These are phyloP conservation scores for Lymantria dispar DNA, from an alignment of 2,888 invertebrate species.

Conservation along the genomic window DNA sequence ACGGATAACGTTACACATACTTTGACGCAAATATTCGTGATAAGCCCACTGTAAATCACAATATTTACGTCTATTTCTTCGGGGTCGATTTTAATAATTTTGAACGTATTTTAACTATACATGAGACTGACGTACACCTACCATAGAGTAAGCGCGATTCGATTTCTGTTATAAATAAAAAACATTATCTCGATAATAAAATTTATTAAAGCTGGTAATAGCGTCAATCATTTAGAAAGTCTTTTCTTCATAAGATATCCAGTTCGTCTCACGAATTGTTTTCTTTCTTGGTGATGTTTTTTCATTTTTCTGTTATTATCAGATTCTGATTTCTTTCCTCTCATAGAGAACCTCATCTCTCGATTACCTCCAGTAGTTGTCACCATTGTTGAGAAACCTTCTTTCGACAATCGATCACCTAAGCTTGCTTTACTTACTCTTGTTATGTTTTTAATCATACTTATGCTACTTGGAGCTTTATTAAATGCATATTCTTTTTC, in stretches of 20 bases:
- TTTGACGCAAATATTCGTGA: too few relatives aligned
- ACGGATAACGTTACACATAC: too few relatives aligned
- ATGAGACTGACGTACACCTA: too few relatives aligned
- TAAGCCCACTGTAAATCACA: too few relatives aligned
- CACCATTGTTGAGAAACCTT: slow-evolving; percentile 75
- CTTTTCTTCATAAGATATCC: slow-evolving; percentile 67
- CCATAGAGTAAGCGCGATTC: too few relatives aligned
- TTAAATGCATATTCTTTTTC: slow-evolving; percentile 51
- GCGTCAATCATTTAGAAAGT: slow-evolving; percentile 40
- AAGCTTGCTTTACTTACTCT: slow-evolving; percentile 85
- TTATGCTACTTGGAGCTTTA: slow-evolving; percentile 77
- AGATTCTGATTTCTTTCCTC: slow-evolving; percentile 78
- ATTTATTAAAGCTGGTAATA: too few relatives aligned
- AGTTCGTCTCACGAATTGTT: slow-evolving; percentile 80
- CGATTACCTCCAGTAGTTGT: slow-evolving; percentile 86
- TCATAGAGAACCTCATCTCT: slow-evolving; percentile 90
- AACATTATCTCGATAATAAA: too few relatives aligned
- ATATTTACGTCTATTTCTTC: too few relatives aligned
- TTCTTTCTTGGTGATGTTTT: slow-evolving; percentile 87
- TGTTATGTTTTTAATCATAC: slow-evolving; percentile 73
- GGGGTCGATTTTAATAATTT: too few relatives aligned
- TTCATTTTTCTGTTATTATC: slow-evolving; percentile 83
- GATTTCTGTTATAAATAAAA: too few relatives aligned
- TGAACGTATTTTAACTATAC: too few relatives aligned
- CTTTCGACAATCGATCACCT: slow-evolving; percentile 87